A percentile compares a stretch with the other conserved stretches of the same genome.
These are phyloP conservation scores for Norana najaformis DNA, from an alignment of 2,888 invertebrate genomes.

Conservation along the genomic window DNA sequence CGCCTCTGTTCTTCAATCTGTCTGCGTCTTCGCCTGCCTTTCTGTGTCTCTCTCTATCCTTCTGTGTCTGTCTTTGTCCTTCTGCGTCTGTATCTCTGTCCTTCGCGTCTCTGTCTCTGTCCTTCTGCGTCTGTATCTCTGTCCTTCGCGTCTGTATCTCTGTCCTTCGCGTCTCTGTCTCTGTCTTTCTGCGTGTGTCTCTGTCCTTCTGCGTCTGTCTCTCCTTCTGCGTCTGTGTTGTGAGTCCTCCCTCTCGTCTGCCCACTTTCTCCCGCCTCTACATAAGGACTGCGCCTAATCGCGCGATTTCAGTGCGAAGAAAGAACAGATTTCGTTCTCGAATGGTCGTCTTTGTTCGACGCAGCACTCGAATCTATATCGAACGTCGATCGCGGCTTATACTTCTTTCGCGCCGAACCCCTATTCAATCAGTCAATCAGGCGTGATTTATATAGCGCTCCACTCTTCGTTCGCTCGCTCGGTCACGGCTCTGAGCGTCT, in stretches of 20 bases:
- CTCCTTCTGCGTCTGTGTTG: not conserved
- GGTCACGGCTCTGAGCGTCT: not conserved
- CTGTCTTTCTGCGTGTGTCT: not conserved
- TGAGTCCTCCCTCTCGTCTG: not conserved
- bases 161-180: not conserved
- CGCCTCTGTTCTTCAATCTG: not conserved
- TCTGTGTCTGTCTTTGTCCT: not conserved
- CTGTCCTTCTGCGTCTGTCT: not conserved
- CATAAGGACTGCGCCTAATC: not conserved
- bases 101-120: not conserved
- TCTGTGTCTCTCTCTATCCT: not conserved
- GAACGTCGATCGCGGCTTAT: not conserved
- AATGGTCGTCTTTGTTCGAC: not conserved
- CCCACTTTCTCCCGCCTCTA: not conserved
- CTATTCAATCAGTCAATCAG: slow-evolving; percentile 16
- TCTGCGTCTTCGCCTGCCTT: not conserved
- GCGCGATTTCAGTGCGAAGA: not conserved
- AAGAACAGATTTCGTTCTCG: not conserved
- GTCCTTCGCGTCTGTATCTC: not conserved
- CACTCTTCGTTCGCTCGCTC: not conserved
- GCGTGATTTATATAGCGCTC: slow-evolving; percentile 20
- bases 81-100: not conserved
- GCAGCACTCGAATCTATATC: not conserved
- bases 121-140: not conserved
- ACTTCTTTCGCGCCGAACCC: not conserved